Percentiles rank a stretch among this genome's conserved stretches.
phyloP scores from a whole-genome alignment of 2,797 vertebrate species.

The Neopelma chrysocephalum region DNA sequence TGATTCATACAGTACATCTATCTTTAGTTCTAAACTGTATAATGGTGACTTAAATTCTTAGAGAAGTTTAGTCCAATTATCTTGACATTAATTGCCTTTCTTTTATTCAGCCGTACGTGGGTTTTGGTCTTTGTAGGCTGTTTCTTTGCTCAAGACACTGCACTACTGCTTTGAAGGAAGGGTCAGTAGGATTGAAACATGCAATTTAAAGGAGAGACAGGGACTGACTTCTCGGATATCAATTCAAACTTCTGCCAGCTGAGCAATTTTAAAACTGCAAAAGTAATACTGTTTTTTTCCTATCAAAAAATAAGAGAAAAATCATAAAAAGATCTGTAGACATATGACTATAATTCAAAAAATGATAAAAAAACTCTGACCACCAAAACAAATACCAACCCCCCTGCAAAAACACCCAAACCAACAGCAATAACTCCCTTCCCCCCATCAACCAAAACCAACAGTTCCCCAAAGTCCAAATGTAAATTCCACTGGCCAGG shows the following conservation, averaged over 20 bases:
- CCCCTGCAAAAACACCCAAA: background rate
- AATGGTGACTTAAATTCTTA: constrained; percentile 28
- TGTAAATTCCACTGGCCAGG: background rate
- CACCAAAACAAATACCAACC: background rate
- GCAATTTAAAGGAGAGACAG: background rate
- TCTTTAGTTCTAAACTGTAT: constrained; percentile 48
- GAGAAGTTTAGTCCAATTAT: constrained; percentile 41
- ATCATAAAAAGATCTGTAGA: background rate
- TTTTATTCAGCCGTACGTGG: background rate
- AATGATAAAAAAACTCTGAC: accelerated
- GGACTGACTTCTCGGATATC: background rate
- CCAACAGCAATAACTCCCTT: accelerated
- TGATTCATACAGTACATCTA: constrained; percentile 43
- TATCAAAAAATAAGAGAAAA: background rate
- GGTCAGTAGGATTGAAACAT: background rate
- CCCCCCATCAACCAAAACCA: background rate
- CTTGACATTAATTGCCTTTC: constrained; percentile 55
- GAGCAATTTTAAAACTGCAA: background rate
- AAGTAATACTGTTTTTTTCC: background rate
- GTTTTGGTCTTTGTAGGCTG: background rate
- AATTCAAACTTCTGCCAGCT: background rate
- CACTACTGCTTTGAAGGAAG: background rate
- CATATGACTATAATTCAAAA: background rate
- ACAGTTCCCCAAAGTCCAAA: background rate
- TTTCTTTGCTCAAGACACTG: background rate